Evolutionary conservation across 1,140 invertebrate species (phyloP), one percentile per base, ranked within the genome.

Genomic region (Drosophila saltans): DNA sequence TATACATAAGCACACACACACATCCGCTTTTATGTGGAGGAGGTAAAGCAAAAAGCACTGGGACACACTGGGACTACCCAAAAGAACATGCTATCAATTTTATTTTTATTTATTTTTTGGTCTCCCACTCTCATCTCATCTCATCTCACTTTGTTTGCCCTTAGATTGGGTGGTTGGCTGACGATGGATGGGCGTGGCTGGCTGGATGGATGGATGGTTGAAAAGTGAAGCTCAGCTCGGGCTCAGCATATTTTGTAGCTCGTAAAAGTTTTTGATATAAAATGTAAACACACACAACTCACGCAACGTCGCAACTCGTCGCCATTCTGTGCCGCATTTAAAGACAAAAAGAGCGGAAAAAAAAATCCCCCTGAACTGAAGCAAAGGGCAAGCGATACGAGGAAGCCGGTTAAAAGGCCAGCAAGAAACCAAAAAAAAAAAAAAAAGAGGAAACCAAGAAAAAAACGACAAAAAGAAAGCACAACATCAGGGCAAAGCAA

Each of bases 251-350:
- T 86, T 86, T 86, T 82, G 83, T 88, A 80, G 83, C 83, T 88
- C 82, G 80, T 86, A 88, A 86, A 86, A 86, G 82, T 86, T 88
- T 88, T 86, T 88, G 72, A 86, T 83, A 82, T 88, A 83, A 86
- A 83, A 88, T 73, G 82, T 88, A 86, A 88, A 88, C 82, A 86
- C 36, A 64, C 60, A 64, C 60, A 11, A 36, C 63, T 24, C 64
- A 59, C 36, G 62, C 57, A 69, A 48, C 55, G 30, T 33, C 39
- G 28, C 26, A 48, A 36, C 62, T 64, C 26, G 41, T 8, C 45
- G 62, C 4, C 45, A 28, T 28, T 72, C 40, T 62, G 40, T 43
- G 72, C 68, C 33, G 36, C 73, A 45, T 33, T 48, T 48, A 45
- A 45, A 45, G 9, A 64, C 33, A 62, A 62, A 11, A 41, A 60